These are phyloP conservation scores for Amphipyra berbera DNA, from an alignment of 2,888 invertebrate genomes.

Conservation along the genomic window DNA sequence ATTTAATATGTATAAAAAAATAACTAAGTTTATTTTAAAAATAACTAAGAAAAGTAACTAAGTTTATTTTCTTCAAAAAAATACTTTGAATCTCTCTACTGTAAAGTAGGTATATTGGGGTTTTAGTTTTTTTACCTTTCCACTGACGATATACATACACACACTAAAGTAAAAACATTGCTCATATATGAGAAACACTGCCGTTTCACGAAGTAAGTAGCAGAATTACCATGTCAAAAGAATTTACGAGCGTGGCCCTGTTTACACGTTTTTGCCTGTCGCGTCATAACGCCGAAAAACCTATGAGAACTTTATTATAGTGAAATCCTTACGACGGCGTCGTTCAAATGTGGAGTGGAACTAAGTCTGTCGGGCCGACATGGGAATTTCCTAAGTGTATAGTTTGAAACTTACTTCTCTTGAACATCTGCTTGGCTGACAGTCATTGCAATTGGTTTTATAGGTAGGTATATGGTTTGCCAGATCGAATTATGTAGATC, in stretches of 20 bases:
- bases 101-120: no score
- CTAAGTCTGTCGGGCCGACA: constrained; percentile 55
- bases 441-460: constrained; percentile 27
- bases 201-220: constrained; percentile 65
- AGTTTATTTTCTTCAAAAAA: no score
- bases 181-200: constrained; percentile 31
- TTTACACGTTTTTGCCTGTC: constrained; percentile 75
- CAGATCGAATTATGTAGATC: background rate
- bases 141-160: no score
- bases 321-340: constrained; percentile 64
- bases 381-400: constrained; percentile 49
- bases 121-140: no score
- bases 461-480: background rate
- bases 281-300: constrained; percentile 73
- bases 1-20: no score
- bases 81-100: no score
- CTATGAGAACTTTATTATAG: constrained; percentile 69
- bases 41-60: no score
- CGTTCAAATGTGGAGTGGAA: constrained; percentile 45
- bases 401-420: constrained; percentile 50
- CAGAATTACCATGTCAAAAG: constrained; percentile 82
- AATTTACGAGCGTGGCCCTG: constrained; percentile 73
- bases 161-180: constrained; percentile 12
- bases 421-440: constrained; percentile 35
- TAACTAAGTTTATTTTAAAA: no score